Conservation (phyloP, 2,888 invertebrate genomes). For the Lagria hirta region DNA sequence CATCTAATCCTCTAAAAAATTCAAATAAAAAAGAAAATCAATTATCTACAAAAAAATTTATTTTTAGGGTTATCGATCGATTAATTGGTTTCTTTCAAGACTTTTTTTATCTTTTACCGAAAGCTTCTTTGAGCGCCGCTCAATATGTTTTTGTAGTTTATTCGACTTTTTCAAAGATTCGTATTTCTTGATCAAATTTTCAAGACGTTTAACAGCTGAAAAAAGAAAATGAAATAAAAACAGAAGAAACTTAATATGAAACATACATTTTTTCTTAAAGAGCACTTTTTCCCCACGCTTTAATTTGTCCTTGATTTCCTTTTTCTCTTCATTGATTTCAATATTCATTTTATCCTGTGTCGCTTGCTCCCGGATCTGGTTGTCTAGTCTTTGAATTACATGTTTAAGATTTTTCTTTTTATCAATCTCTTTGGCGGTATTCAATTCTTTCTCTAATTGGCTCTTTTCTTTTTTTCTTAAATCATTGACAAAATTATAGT, state of each 20-base stretch:
- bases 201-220: slow-evolving; percentile 76
- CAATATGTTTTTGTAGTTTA: slow-evolving; percentile 77
- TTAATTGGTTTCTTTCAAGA: slow-evolving; percentile 15
- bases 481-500: slow-evolving; percentile 77
- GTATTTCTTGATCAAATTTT: slow-evolving; percentile 76
- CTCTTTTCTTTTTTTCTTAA: slow-evolving; percentile 71
- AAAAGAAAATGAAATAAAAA: slow-evolving; percentile 38
- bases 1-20: too few relatives aligned
- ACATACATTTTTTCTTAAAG: slow-evolving; percentile 73
- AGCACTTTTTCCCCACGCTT: slow-evolving; percentile 71
- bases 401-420: slow-evolving; percentile 66
- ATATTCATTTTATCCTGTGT: slow-evolving; percentile 61
- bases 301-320: slow-evolving; percentile 61
- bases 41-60: too few relatives aligned
- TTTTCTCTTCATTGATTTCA: slow-evolving; percentile 58
- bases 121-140: slow-evolving; percentile 77
- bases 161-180: slow-evolving; percentile 77
- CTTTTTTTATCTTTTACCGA: slow-evolving; percentile 49
- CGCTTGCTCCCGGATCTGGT: slow-evolving; percentile 71
- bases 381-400: slow-evolving; percentile 73
- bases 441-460: slow-evolving; percentile 63
- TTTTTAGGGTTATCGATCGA: too few relatives aligned
- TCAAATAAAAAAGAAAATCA: too few relatives aligned
- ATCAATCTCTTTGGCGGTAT: slow-evolving; percentile 63
- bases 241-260: slow-evolving; percentile 12